Evolutionary conservation across 2,797 vertebrate species (phyloP), one percentile per base, ranked within the genome.

Genomic region (Notolepis coatsorum): DNA sequence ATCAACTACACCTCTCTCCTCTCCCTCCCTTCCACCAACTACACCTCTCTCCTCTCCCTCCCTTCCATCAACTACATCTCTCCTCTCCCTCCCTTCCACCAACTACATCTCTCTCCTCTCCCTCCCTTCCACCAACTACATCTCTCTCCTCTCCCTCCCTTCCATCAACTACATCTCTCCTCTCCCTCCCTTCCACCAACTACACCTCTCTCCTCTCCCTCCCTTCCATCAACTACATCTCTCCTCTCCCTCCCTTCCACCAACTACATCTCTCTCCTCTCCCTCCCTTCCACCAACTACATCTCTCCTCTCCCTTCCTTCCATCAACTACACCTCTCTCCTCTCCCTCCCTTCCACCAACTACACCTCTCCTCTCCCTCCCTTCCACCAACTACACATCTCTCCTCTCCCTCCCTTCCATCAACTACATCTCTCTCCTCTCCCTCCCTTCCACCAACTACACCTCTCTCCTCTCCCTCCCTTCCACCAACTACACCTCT

Each of bases 181-280:
- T n/a, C n/a, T 78, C 77, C 68, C 73, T 80, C 62, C 0, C 33
- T 70, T 67, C 49, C 68, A 48, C 46, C 37, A 17, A 45, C 9
- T 6, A 61, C 60, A 68, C 64, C 57, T 47, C 69, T 56, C 4
- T 5, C 43, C 65, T n/a, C 25, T 46, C 25, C n/a, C 52, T 38
- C 33, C 12, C 15, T 38, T 41, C 18, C 15, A n/a, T n/a, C n/a
- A n/a, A n/a, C n/a, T n/a, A n/a, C n/a, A n/a, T n/a, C n/a, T n/a
- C n/a, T n/a, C n/a, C 33, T 35, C 42, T 45, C 42, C 3, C 15
- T 0, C 2, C 1, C 42, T 4, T 23, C 7, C 38, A 25, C 52
- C 15, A 7, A 27, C 52, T 27, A 17, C 25, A 15, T 17, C 17
- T 82, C 73, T 73, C 2, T 21, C 9, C 9, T 21, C 15, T 21